phyloP scores from a whole-genome alignment of 2,113 vertebrate genomes.

The Propithecus coquereli region DNA sequence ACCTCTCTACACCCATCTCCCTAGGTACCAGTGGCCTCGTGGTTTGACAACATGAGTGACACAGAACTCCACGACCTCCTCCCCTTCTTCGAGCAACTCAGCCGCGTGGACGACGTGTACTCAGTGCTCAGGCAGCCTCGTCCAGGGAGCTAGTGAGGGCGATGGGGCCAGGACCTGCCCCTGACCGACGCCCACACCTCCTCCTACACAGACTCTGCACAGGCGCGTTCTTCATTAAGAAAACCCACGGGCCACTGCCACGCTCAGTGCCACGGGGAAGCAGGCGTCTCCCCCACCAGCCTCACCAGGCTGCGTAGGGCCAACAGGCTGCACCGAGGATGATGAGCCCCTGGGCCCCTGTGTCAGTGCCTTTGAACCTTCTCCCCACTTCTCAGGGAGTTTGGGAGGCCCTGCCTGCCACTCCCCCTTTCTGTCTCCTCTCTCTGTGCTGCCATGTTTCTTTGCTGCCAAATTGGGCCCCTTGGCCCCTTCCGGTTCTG shows the following conservation, averaged over 20 bases:
- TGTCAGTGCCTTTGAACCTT: constrained; percentile 69
- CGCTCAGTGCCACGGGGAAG: not conserved
- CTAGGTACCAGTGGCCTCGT: constrained; percentile 95
- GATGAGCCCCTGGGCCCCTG: not conserved
- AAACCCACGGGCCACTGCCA: not conserved
- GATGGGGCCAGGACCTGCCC: constrained; percentile 78
- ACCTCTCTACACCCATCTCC: not conserved
- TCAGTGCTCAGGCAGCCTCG: constrained; percentile 92
- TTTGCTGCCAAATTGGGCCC: constrained; percentile 71
- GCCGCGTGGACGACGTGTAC: constrained; percentile 93
- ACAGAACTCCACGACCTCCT: constrained; percentile 96
- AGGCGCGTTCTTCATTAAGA: not conserved
- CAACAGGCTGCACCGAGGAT: not conserved
- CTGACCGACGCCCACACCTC: not conserved
- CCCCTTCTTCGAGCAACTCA: constrained; percentile 97
- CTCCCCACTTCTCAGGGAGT: not conserved
- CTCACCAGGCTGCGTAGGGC: not conserved
- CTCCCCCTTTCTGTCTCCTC: not conserved
- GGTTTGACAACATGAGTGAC: constrained; percentile 98
- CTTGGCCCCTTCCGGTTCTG: constrained; percentile 27
- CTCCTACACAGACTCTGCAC: not conserved
- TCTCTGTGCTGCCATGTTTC: constrained; percentile 61
- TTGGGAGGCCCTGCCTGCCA: not conserved
- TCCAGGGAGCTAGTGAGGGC: constrained; percentile 89
- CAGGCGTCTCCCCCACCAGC: not conserved